Evolutionary conservation across 2,797 vertebrate species (phyloP).

Genomic region (Aselliscus stoliczkanus): DNA sequence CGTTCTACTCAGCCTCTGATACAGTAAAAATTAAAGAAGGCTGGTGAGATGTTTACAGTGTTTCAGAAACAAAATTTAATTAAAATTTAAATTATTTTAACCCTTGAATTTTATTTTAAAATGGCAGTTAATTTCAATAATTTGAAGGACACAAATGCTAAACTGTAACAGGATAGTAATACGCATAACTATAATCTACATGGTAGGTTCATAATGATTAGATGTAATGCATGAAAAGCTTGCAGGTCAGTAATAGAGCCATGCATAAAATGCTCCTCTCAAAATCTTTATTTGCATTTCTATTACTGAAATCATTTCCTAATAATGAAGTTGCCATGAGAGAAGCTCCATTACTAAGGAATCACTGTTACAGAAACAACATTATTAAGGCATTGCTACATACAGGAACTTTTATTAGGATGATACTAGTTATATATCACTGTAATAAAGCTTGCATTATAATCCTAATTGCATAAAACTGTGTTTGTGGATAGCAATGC

Average conservation of each 20-base stretch:
- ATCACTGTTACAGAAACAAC: constrained; percentile 58
- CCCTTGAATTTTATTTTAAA: constrained; percentile 63
- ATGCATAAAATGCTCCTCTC: constrained; percentile 49
- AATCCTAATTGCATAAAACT: constrained; percentile 63
- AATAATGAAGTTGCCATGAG: constrained; percentile 71
- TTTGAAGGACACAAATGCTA: constrained; percentile 49
- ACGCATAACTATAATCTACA: constrained; percentile 41
- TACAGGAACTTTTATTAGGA: constrained; percentile 64
- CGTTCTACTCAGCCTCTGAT: not conserved
- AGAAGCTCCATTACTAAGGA: constrained; percentile 64
- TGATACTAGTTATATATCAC: constrained; percentile 64
- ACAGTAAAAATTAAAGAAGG: constrained; percentile 38
- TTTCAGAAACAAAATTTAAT: constrained; percentile 65
- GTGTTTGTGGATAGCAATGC: constrained; percentile 53
- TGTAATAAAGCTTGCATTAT: constrained; percentile 73
- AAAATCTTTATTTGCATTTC: constrained; percentile 68
- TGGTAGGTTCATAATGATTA: constrained; percentile 51
- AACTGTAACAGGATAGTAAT: constrained; percentile 36
- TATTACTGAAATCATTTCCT: constrained; percentile 69
- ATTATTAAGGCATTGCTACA: constrained; percentile 64
- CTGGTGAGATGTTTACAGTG: constrained; percentile 51
- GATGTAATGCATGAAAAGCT: constrained; percentile 44
- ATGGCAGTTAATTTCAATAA: constrained; percentile 59
- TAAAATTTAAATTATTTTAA: constrained; percentile 72
- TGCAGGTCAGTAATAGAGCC: constrained; percentile 61